Percentiles rank a stretch among this genome's conserved stretches.
Evolutionary conservation across 2,113 vertebrate genomes (phyloP).

Genomic region (Prinia subflava): DNA sequence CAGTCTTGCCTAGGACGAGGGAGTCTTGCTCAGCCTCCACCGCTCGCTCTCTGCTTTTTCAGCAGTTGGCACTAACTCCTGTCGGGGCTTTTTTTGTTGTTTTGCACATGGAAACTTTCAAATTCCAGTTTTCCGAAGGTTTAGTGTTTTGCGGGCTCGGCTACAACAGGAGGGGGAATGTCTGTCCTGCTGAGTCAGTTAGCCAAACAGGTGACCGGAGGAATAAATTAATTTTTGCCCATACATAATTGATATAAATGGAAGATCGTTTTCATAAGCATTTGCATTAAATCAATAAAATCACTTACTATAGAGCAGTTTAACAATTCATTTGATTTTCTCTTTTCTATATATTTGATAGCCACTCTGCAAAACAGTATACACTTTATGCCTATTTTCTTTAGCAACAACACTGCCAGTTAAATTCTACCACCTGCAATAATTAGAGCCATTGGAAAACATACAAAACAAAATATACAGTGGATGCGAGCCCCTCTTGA

Average conservation of each 20-base stretch:
- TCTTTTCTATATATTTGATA: constrained; percentile 56
- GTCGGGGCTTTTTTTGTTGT: constrained; percentile 53
- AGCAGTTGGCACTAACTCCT: constrained; percentile 52
- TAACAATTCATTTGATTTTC: constrained; percentile 70
- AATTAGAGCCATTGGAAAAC: constrained; percentile 58
- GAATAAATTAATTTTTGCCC: constrained; percentile 72
- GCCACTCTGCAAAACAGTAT: constrained; percentile 24
- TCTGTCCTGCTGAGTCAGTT: constrained; percentile 43
- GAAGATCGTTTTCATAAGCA: constrained; percentile 66
- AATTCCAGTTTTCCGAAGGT: neutral
- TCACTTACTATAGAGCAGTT: constrained; percentile 64
- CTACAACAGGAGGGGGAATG: constrained; percentile 3
- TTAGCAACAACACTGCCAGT: constrained; percentile 35
- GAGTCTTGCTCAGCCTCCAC: constrained; percentile 48
- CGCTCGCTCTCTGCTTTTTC: constrained; percentile 43
- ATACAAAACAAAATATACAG: constrained; percentile 51
- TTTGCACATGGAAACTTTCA: constrained; percentile 42
- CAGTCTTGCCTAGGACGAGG: constrained; percentile 47
- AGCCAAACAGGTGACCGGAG: constrained; percentile 60
- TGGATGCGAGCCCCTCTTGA: constrained; percentile 44
- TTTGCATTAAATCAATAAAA: constrained; percentile 72
- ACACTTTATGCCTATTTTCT: constrained; percentile 55
- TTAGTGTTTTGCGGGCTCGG: neutral
- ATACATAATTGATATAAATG: constrained; percentile 68
- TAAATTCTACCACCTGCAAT: constrained; percentile 64